These are phyloP conservation scores for Unio pictorum DNA, from an alignment of 2,888 invertebrate genomes.

Conservation along the genomic window DNA sequence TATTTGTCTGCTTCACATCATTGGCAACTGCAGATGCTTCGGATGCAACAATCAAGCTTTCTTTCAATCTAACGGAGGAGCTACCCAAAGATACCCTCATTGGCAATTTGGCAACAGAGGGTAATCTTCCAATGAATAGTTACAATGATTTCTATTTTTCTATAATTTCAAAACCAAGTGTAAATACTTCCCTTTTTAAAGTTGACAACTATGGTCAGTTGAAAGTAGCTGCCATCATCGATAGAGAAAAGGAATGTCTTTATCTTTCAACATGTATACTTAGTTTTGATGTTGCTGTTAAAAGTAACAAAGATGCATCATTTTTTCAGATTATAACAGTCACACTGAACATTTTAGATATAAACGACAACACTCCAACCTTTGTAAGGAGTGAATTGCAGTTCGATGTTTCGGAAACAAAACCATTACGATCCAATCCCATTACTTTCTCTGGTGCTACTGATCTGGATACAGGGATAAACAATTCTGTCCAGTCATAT, in stretches of 20 bases:
- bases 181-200: conserved; percentile 16
- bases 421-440: conserved; percentile 17
- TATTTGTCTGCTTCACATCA: too few species aligned
- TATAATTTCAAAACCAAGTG: neutral
- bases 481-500: conserved; percentile 35
- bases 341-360: conserved; percentile 31
- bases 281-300: conserved; percentile 28
- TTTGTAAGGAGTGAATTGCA: conserved; percentile 23
- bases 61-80: conserved; percentile 26
- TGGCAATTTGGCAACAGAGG: conserved; percentile 42
- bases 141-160: conserved; percentile 23
- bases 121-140: conserved; percentile 24
- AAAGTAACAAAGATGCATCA: conserved; percentile 8
- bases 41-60: neutral
- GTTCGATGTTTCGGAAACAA: conserved; percentile 33
- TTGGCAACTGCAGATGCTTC: too few species aligned
- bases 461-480: conserved; percentile 37
- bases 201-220: conserved; percentile 26
- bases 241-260: conserved; percentile 34
- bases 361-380: conserved; percentile 44
- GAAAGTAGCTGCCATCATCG: conserved; percentile 28
- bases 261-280: conserved; percentile 32
- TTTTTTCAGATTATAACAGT: conserved; percentile 24
- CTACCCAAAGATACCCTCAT: conserved; percentile 25
- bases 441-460: conserved; percentile 26